These are phyloP conservation scores for Podocnemis expansa DNA, from an alignment of 2,113 vertebrate genomes.

Conservation along the genomic window DNA sequence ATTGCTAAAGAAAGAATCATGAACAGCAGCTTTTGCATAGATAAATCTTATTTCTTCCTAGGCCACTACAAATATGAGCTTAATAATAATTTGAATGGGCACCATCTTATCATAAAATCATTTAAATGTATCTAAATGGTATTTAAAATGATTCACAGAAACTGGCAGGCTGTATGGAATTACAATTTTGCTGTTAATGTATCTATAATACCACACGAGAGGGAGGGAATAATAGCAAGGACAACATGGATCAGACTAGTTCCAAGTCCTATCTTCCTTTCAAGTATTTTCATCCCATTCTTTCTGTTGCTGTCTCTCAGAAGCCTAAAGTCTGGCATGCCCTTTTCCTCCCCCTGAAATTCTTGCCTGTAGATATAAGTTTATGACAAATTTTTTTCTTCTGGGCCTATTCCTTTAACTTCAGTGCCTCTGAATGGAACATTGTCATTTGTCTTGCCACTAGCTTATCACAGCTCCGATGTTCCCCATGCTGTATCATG, in stretches of 20 bases:
- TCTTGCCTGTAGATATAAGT: not conserved
- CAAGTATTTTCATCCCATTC: not conserved
- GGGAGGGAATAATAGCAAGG: not conserved
- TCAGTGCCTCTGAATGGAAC: not conserved
- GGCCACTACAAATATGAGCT: conserved; percentile 41
- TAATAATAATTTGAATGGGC: conserved; percentile 55
- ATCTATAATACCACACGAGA: not conserved
- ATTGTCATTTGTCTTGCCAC: not conserved
- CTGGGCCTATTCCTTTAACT: not conserved
- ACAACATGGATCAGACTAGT: not conserved
- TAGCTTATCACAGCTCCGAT: not conserved
- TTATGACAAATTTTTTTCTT: not conserved
- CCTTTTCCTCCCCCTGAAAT: not conserved
- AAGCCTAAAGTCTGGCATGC: not conserved
- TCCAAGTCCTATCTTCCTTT: not conserved
- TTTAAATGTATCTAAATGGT: conserved; percentile 57
- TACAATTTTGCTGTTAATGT: conserved; percentile 27
- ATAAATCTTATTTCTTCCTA: conserved; percentile 47
- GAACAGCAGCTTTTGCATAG: conserved; percentile 44
- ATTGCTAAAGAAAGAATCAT: conserved; percentile 39
- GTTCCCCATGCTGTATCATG: rapidly evolving
- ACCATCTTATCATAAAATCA: conserved; percentile 55
- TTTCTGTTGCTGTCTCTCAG: not conserved
- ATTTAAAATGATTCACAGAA: conserved; percentile 59
- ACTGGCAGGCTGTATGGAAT: conserved; percentile 4